Percentiles rank a stretch among this genome's conserved stretches.
Evolutionary conservation across 2,888 invertebrate species (phyloP).

Genomic region (Cyclophora punctaria): DNA sequence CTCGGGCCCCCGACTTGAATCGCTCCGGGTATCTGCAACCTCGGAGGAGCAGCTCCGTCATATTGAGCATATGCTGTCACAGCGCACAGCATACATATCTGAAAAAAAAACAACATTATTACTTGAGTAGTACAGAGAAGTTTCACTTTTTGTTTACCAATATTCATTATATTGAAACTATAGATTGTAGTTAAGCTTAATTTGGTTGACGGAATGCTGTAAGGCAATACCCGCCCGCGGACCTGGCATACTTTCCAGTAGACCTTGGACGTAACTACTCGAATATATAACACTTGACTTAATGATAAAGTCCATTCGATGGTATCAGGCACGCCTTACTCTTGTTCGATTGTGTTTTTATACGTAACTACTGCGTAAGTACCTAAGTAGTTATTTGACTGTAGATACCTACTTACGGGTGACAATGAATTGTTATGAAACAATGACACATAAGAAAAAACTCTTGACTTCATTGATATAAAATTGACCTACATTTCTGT

Average conservation of each 20-base stretch:
- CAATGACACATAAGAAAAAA: no score
- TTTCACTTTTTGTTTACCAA: not conserved
- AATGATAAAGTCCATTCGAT: conserved; percentile 26
- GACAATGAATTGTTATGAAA: no score
- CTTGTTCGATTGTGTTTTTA: conserved; percentile 25
- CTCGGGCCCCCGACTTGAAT: conserved; percentile 54
- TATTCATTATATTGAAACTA: not conserved
- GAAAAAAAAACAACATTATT: conserved; percentile 24
- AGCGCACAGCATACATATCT: conserved; percentile 69
- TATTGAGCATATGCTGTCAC: conserved; percentile 71
- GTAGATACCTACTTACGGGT: no score
- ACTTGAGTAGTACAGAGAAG: not conserved
- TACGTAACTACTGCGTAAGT: conserved; percentile 8
- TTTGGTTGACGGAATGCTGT: conserved; percentile 31
- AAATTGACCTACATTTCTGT: no score
- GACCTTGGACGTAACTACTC: conserved; percentile 29
- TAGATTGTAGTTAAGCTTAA: conserved; percentile 16
- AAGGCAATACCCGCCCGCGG: conserved; percentile 29
- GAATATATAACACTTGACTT: conserved; percentile 26
- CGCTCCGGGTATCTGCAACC: conserved; percentile 80
- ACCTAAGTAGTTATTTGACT: not conserved
- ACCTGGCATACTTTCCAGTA: conserved; percentile 50
- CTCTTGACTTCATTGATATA: no score
- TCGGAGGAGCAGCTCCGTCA: conserved; percentile 76
- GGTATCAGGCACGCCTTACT: conserved; percentile 27